A percentile compares a stretch with the other conserved stretches of the same genome.
phyloP scores from a whole-genome alignment of 2,888 invertebrate genomes.

The Gastracanthus pulcherrimus region DNA sequence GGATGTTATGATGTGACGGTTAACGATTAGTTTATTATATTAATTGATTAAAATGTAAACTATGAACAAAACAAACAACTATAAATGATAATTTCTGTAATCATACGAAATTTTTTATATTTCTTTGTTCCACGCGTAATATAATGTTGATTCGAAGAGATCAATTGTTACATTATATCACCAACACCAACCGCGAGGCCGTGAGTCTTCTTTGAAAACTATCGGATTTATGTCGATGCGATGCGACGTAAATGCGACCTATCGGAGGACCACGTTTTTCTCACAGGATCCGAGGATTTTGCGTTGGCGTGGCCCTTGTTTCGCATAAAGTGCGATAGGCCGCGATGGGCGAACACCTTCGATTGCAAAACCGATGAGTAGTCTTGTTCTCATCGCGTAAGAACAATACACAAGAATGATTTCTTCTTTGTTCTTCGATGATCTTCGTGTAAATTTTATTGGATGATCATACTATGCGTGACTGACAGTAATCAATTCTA shows the following conservation, averaged over 20 bases:
- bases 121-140: no score
- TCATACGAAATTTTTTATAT: no score
- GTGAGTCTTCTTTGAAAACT: background rate
- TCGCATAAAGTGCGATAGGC: conserved; percentile 65
- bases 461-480: background rate
- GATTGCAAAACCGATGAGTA: conserved; percentile 68
- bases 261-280: conserved; percentile 9
- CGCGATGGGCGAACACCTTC: conserved; percentile 63
- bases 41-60: no score
- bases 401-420: background rate
- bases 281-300: conserved; percentile 25
- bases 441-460: background rate
- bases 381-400: conserved; percentile 19
- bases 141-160: no score
- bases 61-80: no score
- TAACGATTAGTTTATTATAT: no score
- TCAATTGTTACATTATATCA: no score
- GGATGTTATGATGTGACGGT: no score
- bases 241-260: background rate
- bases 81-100: no score
- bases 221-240: conserved; percentile 24
- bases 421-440: background rate
- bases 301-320: conserved; percentile 70
- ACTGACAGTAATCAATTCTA: background rate
- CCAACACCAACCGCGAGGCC: background rate